Evolutionary conservation across 2,797 vertebrate genomes (phyloP), one percentile per base, ranked within the genome.

Genomic region (Crax fasciolata): DNA sequence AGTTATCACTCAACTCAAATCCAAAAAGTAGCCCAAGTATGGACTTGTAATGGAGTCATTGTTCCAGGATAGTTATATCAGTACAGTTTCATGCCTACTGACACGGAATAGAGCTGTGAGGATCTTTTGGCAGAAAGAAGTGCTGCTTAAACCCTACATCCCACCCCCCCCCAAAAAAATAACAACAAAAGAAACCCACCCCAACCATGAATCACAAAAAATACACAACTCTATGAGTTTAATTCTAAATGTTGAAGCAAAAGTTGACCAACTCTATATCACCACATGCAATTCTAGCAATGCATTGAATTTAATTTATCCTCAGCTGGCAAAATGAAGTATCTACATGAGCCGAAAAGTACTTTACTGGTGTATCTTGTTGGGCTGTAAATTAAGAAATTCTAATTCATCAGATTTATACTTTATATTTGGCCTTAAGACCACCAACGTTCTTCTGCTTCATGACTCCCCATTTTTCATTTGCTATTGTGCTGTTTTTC

Each of bases 201-300:
- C 4, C 11, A 1, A 1, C 72, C 23, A 24, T 7, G 2, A 17
- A 18, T 18, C 25, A 14, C 30, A 58, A 43, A 68, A 75, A 55
- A 44, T 49, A 48, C 44, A 27, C 3, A 25, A 55, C 24, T 81
- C 11, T 24, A 17, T 52, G 27, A 85, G 43, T 13, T 43, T 51
- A 63, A 66, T 41, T 46, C 9, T 87, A 75, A 93, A 84, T n/a
- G 46, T 32, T 90, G 73, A 86, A 90, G 48, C 16, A 73, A 84
- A 96, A 81, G 14, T 39, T 80, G 15, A 24, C 15, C 23, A 76
- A 23, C 16, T 87, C 21, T 54, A 2, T 65, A 61, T 61, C 25
- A 80, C 19, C 46, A 43, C 23, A 9, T 75, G 43, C 35, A 89
- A 39, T 83, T 87, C 55, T 41, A 49, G 4, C 30, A 81, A 72